Evolutionary conservation across 2,113 vertebrate species (phyloP).

Genomic region (Psophia crepitans): DNA sequence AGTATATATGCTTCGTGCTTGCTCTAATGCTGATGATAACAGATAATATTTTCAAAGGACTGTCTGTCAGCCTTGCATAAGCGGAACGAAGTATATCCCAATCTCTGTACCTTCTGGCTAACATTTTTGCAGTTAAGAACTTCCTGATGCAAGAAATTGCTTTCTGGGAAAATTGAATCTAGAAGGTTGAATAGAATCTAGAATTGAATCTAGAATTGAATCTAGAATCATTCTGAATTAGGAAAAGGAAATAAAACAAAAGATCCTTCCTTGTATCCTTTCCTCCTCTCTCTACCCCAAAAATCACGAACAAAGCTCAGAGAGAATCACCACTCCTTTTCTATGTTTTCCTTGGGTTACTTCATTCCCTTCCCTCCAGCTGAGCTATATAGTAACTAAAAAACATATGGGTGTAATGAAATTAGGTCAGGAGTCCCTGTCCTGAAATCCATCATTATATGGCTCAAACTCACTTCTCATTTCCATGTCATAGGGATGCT

Average conservation of each 20-base stretch:
- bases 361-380: not conserved
- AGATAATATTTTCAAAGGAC: not conserved
- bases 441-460: not conserved
- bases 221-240: not conserved
- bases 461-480: not conserved
- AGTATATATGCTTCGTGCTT: not conserved
- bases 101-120: not conserved
- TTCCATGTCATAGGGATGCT: not conserved
- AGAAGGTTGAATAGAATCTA: no score
- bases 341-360: not conserved
- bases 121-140: not conserved
- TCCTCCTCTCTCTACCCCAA: not conserved
- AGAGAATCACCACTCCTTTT: rapidly evolving
- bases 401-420: not conserved
- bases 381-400: not conserved
- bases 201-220: not conserved
- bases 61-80: not conserved
- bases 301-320: not conserved
- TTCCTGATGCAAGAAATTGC: not conserved
- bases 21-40: not conserved
- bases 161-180: not conserved
- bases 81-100: not conserved
- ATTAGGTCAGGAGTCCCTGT: not conserved
- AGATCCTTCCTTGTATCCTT: not conserved
- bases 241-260: not conserved